phyloP scores from a whole-genome alignment of 2,888 invertebrate species.

The Rhamnusium bicolor region DNA sequence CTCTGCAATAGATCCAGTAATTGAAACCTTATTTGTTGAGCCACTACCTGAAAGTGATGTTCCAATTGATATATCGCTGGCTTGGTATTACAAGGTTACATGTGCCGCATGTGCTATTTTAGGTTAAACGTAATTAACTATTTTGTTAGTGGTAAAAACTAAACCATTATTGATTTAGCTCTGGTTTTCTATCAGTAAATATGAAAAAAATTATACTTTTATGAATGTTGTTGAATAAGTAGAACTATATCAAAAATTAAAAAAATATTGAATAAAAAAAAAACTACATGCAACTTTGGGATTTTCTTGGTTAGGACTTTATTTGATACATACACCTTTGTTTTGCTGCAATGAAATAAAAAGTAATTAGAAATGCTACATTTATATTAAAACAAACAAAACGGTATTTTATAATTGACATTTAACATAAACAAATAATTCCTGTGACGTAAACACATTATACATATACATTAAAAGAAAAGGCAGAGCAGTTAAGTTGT shows the following conservation, averaged over 20 bases:
- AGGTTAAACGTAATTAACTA: not conserved
- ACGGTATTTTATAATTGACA: not conserved
- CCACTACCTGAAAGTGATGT: no score
- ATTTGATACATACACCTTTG: not conserved
- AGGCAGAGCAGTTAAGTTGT: not conserved
- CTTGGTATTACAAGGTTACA: no score
- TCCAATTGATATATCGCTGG: no score
- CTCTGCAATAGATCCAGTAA: no score
- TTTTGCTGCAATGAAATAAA: constrained; percentile 1
- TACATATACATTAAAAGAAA: constrained; percentile 3
- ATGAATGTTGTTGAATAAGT: not conserved
- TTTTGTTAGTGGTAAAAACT: no score
- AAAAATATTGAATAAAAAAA: not conserved
- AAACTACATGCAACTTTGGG: not conserved
- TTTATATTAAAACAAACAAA: not conserved
- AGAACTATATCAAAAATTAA: not conserved
- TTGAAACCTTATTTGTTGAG: no score
- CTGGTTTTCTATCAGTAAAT: not conserved
- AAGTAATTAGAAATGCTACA: not conserved
- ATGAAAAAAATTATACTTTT: not conserved
- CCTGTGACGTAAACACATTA: not conserved
- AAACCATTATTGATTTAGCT: constrained; percentile 1
- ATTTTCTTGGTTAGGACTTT: not conserved
- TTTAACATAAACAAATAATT: not conserved
- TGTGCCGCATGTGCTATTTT: not conserved